Base-by-base conservation (phyloP, 1,140 invertebrate genomes). In the Psilanteris sp. region DNA sequence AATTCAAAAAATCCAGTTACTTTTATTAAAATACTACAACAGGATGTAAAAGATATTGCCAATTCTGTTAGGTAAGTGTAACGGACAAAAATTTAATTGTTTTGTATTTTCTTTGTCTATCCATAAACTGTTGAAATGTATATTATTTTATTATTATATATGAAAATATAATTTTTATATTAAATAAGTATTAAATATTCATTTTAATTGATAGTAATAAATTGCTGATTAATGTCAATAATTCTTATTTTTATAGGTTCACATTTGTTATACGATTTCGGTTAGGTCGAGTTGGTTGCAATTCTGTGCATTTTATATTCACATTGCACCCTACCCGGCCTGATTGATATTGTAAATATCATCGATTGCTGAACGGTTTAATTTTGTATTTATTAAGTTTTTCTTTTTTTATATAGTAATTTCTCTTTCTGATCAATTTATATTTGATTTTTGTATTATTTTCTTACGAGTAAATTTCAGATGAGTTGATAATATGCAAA, bases 281-380 rank as follows among this genome's bases (percentile, higher is more conserved):
- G 9, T 48, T 6, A 39, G 50, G 13, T 13, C 41, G 43, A 9
- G 34, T 29, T 20, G 18, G 54, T 4, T 43, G 66, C 66, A 70
- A 70, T 43, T 52, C 7, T 70, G 66, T 70, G 44, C 34, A 13
- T 43, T 61, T 26, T 29, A 43, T 52, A 52, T 52, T 61, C 66
- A 70, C 41, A 70, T 70, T 59, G 66, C 66, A 70, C 66, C 54
- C 27, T 70, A 44, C 52, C 66, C 54, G 66, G 66, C 66, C 54
- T 61, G 66, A 70, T 46, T 46, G 20, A 29, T 31, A 11, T 57
- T 57, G 50, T 57, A 31, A 55, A 34, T 10, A n/a, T 6, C 62
- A 39, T 20, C 44, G 4, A 9, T 13, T 13, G 7, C 18, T 8
- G n/a, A n/a, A n/a, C n/a, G n/a, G n/a, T n/a, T n/a, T n/a, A n/a